Base-by-base conservation (phyloP, 2,797 vertebrate species). In the Adelosebastes latens region DNA sequence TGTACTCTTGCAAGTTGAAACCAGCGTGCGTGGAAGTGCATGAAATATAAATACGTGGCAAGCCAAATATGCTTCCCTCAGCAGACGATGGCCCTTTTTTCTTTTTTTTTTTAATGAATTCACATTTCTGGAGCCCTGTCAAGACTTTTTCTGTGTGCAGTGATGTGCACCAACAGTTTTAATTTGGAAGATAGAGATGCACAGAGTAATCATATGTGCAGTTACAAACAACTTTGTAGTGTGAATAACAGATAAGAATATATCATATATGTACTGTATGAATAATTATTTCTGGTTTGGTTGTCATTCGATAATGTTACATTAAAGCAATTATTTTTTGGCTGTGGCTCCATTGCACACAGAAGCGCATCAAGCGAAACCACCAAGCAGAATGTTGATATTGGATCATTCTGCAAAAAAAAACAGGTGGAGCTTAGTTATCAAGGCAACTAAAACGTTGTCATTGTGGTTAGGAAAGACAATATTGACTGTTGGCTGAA, bases 141-240 rank as follows among this genome's bases (percentile, higher is more conserved):
- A 62, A 67, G 53, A 59, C 12, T 27, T 76, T 73, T 73, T 42
- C 55, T 68, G 55, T 77, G 70, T 76, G 80, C 72, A 74, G 32
- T 53, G 74, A 84, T 70, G 0, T 72, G 77, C 46, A 34, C 36
- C 56, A 53, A 31, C 36, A 73, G 24, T 77, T 87, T 89, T 80
- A 73, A 83, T 85, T 84, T 77, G 36, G 46, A 42, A 79, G 75
- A 78, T 73, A 69, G 76, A 70, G 42, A 73, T 56, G 64, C 53
- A 53, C 64, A 49, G 34, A 80, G 39, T 84, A 65, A 63, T 72
- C 20, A 56, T 58, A 36, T 77, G 34, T 77, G 64, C 63, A 18
- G 31, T 65, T 52, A 61, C 25, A 70, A 18, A 46, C 61, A 53
- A 56, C n/a, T 59, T 39, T 58, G 14, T 27, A 25, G 78, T 49